phyloP scores from a whole-genome alignment of 2,888 invertebrate species.

The Mythimna loreyi region DNA sequence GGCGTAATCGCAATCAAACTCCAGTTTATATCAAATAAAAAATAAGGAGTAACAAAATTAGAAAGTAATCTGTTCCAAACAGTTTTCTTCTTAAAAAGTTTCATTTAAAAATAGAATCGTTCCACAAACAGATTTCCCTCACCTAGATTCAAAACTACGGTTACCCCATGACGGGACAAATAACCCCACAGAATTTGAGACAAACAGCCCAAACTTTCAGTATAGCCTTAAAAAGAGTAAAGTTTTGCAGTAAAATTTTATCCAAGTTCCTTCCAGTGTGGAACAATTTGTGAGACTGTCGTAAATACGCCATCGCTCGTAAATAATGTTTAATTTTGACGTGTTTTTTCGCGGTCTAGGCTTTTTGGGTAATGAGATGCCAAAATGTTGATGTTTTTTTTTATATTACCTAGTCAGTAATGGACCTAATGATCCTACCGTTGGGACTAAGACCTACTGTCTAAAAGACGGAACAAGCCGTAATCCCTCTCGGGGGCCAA shows the following conservation, averaged over 20 bases:
- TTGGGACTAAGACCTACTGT: too few species aligned
- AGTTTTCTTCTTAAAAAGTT: constrained; percentile 1
- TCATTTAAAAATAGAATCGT: constrained; percentile 29
- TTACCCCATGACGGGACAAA: constrained; percentile 43
- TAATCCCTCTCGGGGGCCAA: too few species aligned
- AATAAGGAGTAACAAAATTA: background rate
- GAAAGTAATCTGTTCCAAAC: background rate
- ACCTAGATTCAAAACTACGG: constrained; percentile 44
- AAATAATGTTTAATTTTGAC: constrained; percentile 73
- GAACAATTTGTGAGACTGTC: constrained; percentile 68
- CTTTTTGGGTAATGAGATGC: background rate
- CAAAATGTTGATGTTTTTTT: too few species aligned
- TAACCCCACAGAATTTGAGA: constrained; percentile 59
- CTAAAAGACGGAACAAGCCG: too few species aligned
- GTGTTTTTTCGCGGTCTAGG: constrained; percentile 47
- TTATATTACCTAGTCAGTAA: too few species aligned
- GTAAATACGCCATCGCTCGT: constrained; percentile 72
- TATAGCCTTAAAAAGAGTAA: constrained; percentile 65
- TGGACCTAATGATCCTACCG: too few species aligned
- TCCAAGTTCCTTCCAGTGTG: constrained; percentile 67
- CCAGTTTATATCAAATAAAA: too few species aligned
- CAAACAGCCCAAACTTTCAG: constrained; percentile 66
- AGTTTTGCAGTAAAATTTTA: constrained; percentile 76
- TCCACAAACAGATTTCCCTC: constrained; percentile 30
- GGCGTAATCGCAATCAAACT: too few species aligned